Base-by-base conservation (phyloP, 2,888 invertebrate species). In the Ochropleura plecta region DNA sequence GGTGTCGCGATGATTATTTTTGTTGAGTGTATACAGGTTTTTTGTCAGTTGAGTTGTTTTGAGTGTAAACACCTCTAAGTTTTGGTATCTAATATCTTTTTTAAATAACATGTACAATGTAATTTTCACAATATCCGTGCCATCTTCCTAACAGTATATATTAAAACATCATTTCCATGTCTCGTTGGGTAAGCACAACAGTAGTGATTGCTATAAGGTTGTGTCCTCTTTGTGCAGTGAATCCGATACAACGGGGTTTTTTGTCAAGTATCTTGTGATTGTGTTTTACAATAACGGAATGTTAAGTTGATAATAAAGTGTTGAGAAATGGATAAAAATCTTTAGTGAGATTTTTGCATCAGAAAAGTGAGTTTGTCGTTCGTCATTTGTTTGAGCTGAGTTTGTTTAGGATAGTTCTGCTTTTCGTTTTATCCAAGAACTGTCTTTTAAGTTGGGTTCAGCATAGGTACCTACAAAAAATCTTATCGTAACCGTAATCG, bases 151-250 rank as follows among this genome's bases (percentile, higher is more conserved):
- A 48, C 55, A 63, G 59, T 64, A 40, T 63, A 60, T 68, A 79
- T 75, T 81, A 81, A 74, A 84, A 76, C 59, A 72, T 40, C 57
- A 73, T 85, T 76, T 75, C 59, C 53, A 72, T 71, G 80, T 75
- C 63, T 72, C 77, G 86, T 64, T 82, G 40, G 30, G 60, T 79
- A 53, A 68, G 42, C 71, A 72, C 46, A 44, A 16, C 49, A n/a
- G 44, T 20, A 63, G 51, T 62, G 46, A 51, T 85, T 82, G 63
- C 76, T 55, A 40, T 66, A 62, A 71, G 70, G 72, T 64, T 70
- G 30, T 57, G 88, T 44, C 84, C 85, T 78, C 79, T 65, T 76
- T 87, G 77, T 46, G 75, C 88, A 83, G 44, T 87, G 83, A 80
- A 67, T 75, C 44, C 48, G 73, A 62, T 46, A 70, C 46, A 78